phyloP scores from a whole-genome alignment of 2,888 invertebrate species.

The Lamellibrachia satsuma region DNA sequence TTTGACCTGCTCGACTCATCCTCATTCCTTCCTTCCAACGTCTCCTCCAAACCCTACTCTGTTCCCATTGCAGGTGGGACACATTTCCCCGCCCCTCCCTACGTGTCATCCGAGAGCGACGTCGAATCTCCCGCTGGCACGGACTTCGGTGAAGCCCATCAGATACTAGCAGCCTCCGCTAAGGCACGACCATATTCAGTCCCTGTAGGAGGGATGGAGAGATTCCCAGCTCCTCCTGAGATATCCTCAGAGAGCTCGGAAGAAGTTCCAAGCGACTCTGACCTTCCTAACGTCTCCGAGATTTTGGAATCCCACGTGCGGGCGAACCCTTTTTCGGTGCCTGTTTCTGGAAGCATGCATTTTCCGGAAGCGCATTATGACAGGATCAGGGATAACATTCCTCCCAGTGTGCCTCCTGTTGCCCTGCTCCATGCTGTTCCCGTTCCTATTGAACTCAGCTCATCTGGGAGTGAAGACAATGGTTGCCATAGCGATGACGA shows the following conservation, averaged over 20 bases:
- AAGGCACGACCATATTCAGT: slow-evolving; percentile 14
- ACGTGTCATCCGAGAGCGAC: slow-evolving; percentile 22
- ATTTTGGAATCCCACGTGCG: neutral
- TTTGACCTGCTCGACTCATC: slow-evolving; percentile 26
- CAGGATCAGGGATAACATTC: neutral
- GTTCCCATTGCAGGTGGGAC: neutral
- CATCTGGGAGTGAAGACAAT: neutral
- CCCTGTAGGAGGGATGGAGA: slow-evolving; percentile 24
- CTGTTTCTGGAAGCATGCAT: slow-evolving; percentile 18
- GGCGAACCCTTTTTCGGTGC: slow-evolving; percentile 29
- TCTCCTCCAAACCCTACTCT: slow-evolving; percentile 27
- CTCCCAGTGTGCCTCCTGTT: neutral
- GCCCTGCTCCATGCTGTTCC: neutral
- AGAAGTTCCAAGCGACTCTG: slow-evolving; percentile 19
- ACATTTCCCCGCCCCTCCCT: slow-evolving; percentile 24
- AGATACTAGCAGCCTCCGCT: neutral
- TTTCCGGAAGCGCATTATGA: neutral
- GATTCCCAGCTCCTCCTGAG: slow-evolving; percentile 25
- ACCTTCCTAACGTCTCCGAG: neutral
- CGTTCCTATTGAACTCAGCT: neutral
- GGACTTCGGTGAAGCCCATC: neutral
- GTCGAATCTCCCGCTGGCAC: neutral
- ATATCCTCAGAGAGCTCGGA: slow-evolving; percentile 28
- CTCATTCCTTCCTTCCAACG: slow-evolving; percentile 21
- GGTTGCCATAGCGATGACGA: slow-evolving; percentile 23